Evolutionary conservation across 2,797 vertebrate genomes (phyloP).

Genomic region (Pteronotus mesoamericanus): DNA sequence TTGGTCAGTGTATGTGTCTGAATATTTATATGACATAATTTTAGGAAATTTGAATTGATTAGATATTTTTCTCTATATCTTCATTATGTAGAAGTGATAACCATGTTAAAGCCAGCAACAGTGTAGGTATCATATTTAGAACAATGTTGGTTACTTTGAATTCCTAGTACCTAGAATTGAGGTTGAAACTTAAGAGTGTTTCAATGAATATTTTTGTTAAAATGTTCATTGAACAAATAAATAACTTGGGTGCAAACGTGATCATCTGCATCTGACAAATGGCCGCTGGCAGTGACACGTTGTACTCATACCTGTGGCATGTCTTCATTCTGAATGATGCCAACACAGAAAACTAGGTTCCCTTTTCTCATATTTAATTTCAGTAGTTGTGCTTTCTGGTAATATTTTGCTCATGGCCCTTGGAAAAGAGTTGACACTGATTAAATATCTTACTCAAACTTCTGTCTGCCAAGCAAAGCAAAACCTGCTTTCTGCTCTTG

Average conservation of each 20-base stretch:
- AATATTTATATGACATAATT: neutral
- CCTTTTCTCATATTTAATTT: neutral
- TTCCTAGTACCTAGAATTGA: neutral
- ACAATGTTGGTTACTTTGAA: neutral
- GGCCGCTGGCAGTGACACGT: neutral
- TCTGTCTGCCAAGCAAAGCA: neutral
- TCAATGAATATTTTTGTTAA: neutral
- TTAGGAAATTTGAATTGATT: neutral
- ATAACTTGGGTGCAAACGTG: neutral
- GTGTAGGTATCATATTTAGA: neutral
- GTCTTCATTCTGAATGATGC: neutral
- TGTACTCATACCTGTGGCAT: neutral
- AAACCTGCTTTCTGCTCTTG: neutral
- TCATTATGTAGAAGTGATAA: neutral
- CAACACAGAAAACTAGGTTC: neutral
- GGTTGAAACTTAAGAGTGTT: neutral
- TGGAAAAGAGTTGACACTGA: conserved; percentile 25
- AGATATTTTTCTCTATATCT: neutral
- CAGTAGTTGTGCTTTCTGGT: neutral
- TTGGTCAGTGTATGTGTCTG: too few species aligned
- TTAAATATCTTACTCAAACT: neutral
- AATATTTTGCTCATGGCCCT: neutral
- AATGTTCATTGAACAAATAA: neutral
- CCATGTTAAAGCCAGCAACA: neutral
- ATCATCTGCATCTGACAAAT: neutral